Conservation (phyloP, 2,113 vertebrate species). For the Pao palembangensis region DNA sequence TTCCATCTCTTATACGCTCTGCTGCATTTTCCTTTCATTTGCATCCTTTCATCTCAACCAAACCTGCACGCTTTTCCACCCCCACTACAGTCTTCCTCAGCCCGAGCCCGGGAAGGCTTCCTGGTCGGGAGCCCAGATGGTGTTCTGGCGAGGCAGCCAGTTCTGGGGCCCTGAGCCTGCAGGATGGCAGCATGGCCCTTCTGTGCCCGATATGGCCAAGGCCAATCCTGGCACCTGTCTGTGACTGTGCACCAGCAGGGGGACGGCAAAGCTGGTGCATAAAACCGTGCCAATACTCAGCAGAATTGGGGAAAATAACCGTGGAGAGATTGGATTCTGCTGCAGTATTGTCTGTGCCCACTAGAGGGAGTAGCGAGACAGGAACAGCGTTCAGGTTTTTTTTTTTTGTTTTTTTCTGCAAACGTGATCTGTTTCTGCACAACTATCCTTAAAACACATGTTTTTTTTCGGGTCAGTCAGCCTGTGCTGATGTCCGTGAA, state of each 20-base stretch:
- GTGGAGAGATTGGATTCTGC: slow-evolving; percentile 24
- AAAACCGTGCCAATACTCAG: slow-evolving; percentile 60
- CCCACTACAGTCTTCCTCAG: slow-evolving; percentile 37
- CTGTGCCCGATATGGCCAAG: slow-evolving; percentile 73
- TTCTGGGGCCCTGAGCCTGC: slow-evolving; percentile 66
- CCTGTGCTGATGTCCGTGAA: too few species aligned
- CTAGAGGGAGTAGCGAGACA: slow-evolving; percentile 30
- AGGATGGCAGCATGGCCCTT: slow-evolving; percentile 69
- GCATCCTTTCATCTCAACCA: slow-evolving; percentile 25
- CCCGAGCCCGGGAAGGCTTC: slow-evolving; percentile 54
- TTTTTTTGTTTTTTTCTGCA: neutral
- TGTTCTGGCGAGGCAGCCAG: slow-evolving; percentile 59
- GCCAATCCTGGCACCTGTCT: slow-evolving; percentile 69
- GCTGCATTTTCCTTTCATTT: slow-evolving; percentile 28
- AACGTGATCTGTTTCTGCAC: too few species aligned
- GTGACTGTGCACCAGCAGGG: slow-evolving; percentile 65
- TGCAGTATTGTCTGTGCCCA: slow-evolving; percentile 40
- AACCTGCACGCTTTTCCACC: slow-evolving; percentile 32
- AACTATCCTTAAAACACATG: too few species aligned
- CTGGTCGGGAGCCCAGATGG: slow-evolving; percentile 71
- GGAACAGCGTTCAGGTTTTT: neutral
- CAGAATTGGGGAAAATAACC: slow-evolving; percentile 55
- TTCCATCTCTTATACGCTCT: slow-evolving; percentile 8
- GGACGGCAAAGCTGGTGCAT: slow-evolving; percentile 57
- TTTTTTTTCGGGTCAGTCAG: neutral